phyloP scores from a whole-genome alignment of 2,888 invertebrate species.

The Diaphora mendica region DNA sequence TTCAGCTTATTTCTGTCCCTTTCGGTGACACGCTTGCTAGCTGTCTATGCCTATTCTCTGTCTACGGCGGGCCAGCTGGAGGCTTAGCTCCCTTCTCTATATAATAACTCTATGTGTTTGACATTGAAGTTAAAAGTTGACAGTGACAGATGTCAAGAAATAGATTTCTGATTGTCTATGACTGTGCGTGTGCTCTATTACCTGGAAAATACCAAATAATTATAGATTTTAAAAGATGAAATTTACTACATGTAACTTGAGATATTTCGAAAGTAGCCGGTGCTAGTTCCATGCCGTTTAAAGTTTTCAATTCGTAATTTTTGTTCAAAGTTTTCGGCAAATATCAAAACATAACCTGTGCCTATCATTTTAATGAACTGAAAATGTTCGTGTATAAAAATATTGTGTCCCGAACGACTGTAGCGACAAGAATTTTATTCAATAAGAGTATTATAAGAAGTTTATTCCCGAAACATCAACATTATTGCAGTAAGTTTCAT shows the following conservation, averaged over 20 bases:
- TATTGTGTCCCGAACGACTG: conserved; percentile 11
- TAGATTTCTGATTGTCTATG: no score
- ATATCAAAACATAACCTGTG: conserved; percentile 43
- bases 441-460: conserved; percentile 23
- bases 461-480: not conserved
- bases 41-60: no score
- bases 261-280: not conserved
- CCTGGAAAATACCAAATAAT: not conserved
- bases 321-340: not conserved
- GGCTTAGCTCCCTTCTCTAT: no score
- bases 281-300: not conserved
- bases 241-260: not conserved
- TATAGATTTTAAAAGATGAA: not conserved
- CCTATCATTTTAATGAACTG: conserved; percentile 20
- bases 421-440: conserved; percentile 28
- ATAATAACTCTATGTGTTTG: no score
- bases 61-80: no score
- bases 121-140: no score
- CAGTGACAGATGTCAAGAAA: no score
- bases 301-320: not conserved
- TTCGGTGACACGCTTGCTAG: no score
- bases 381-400: conserved; percentile 44
- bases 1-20: no score
- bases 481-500: conserved; percentile 40
- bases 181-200: no score